phyloP scores from a whole-genome alignment of 2,888 invertebrate genomes.

The Pseudoips prasinana region DNA sequence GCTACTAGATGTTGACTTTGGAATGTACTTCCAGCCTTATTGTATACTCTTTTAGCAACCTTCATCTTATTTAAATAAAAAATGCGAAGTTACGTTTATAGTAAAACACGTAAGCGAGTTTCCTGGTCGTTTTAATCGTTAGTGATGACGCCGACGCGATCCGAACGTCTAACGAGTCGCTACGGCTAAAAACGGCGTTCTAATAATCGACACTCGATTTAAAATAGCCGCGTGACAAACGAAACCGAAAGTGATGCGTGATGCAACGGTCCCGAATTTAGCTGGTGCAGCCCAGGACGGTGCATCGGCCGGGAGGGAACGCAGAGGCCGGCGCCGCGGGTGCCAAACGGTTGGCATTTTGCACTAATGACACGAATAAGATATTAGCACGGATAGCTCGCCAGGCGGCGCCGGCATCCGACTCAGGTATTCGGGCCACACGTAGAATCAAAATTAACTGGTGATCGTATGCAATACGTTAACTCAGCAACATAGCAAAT shows the following conservation, averaged over 20 bases:
- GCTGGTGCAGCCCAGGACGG: constrained; percentile 63
- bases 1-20: constrained; percentile 64
- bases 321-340: constrained; percentile 53
- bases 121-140: constrained; percentile 53
- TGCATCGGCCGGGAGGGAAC: constrained; percentile 72
- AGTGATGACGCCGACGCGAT: constrained; percentile 53
- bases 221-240: constrained; percentile 79
- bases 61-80: constrained; percentile 62
- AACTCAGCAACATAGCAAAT: constrained; percentile 14
- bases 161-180: constrained; percentile 48
- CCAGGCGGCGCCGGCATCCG: constrained; percentile 51
- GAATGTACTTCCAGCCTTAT: constrained; percentile 60
- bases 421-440: constrained; percentile 62
- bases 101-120: constrained; percentile 55
- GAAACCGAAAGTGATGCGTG: constrained; percentile 79
- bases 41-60: constrained; percentile 57
- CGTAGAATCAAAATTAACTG: constrained; percentile 59
- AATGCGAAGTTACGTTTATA: constrained; percentile 59
- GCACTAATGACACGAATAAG: constrained; percentile 81
- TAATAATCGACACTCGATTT: constrained; percentile 78
- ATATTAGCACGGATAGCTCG: constrained; percentile 75
- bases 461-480: constrained; percentile 26
- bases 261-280: constrained; percentile 79
- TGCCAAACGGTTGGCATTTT: constrained; percentile 80
- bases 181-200: constrained; percentile 70